Evolutionary conservation across 2,888 invertebrate species (phyloP).

Genomic region (Xylota sylvarum): DNA sequence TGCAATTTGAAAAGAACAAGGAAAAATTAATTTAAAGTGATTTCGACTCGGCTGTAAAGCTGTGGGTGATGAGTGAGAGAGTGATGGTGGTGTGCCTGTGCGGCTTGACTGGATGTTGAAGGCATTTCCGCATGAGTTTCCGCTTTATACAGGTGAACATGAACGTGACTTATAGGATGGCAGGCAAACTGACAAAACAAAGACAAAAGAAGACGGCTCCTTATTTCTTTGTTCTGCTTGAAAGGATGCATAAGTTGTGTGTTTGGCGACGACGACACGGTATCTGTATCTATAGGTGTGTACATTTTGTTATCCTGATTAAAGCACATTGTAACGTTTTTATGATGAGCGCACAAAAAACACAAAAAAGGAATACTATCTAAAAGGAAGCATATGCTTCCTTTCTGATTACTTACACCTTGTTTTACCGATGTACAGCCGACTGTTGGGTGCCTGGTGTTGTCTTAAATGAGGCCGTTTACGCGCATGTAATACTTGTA

Average conservation of each 20-base stretch:
- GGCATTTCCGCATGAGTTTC: conserved; percentile 3
- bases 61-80: background rate
- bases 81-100: background rate
- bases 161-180: conserved; percentile 8
- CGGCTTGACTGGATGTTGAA: background rate
- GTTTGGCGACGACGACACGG: background rate
- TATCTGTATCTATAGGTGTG: background rate
- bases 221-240: background rate
- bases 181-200: background rate
- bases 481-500: background rate
- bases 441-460: background rate
- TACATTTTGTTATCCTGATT: background rate
- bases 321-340: conserved; percentile 3
- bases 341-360: background rate
- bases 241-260: conserved; percentile 6
- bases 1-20: background rate
- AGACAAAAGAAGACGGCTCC: background rate
- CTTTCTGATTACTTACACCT: conserved; percentile 9
- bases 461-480: conserved; percentile 4
- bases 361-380: background rate
- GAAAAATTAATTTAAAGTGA: conserved; percentile 8
- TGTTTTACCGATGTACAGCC: conserved; percentile 9
- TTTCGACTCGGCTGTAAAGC: background rate
- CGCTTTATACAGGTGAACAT: conserved; percentile 8
- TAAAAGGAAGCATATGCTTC: background rate